These are phyloP conservation scores for Acanthoscelides obtectus DNA, from an alignment of 2,888 invertebrate species.

Conservation along the genomic window DNA sequence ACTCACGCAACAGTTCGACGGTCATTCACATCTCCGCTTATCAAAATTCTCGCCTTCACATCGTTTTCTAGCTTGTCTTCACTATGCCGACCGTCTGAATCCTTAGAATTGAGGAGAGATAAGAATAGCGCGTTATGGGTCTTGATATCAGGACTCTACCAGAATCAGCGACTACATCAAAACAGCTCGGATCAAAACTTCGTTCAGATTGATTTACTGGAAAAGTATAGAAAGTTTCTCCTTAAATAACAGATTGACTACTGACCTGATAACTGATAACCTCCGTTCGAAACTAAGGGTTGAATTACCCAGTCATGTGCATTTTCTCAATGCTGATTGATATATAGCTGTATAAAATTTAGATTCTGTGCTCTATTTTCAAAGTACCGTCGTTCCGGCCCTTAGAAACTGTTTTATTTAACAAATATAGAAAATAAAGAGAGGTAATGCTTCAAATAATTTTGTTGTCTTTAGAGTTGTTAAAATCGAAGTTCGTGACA, in stretches of 20 bases:
- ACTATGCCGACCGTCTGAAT: not conserved
- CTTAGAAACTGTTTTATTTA: too few species aligned
- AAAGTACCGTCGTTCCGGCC: too few species aligned
- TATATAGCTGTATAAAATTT: too few species aligned
- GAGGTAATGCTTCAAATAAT: too few species aligned
- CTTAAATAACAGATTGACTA: not conserved
- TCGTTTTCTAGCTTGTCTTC: not conserved
- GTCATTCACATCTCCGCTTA: too few species aligned
- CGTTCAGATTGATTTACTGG: not conserved
- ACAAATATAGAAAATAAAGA: too few species aligned
- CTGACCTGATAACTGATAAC: not conserved
- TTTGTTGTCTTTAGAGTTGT: too few species aligned
- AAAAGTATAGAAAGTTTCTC: not conserved
- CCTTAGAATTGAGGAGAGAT: not conserved
- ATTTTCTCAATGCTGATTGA: too few species aligned
- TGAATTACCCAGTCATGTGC: too few species aligned
- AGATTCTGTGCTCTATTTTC: too few species aligned
- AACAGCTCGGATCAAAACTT: not conserved
- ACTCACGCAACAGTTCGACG: too few species aligned
- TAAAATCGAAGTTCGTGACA: too few species aligned
- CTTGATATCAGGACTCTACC: not conserved
- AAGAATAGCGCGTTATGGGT: not conserved
- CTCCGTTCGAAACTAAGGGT: not conserved
- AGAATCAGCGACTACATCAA: not conserved
- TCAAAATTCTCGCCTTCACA: not conserved